Evolutionary conservation across 2,888 invertebrate species (phyloP).

Genomic region (Seira musarum): DNA sequence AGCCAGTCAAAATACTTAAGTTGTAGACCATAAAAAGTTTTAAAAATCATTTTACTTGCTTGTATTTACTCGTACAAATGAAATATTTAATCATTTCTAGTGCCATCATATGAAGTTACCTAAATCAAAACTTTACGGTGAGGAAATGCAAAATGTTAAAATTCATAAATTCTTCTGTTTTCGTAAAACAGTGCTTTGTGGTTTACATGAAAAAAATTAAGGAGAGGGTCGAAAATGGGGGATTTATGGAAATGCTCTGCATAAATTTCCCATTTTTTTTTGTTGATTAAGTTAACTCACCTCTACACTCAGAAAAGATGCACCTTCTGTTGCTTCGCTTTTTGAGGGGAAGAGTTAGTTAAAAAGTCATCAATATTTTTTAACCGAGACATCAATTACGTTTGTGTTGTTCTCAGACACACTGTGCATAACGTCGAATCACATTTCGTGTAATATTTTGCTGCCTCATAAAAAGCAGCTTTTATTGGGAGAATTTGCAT

Average conservation of each 20-base stretch:
- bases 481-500: constrained; percentile 8
- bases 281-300: constrained; percentile 43
- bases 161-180: neutral
- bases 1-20: too few relatives aligned
- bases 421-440: neutral
- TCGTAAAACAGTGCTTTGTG: neutral
- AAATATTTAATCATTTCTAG: too few relatives aligned
- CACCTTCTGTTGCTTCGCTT: neutral
- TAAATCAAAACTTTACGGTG: too few relatives aligned
- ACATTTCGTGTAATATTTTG: neutral
- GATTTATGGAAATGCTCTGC: constrained; percentile 51
- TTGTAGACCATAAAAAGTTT: too few relatives aligned
- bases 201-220: neutral
- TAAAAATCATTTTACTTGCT: too few relatives aligned
- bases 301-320: neutral
- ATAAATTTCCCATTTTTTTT: constrained; percentile 44
- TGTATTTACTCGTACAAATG: too few relatives aligned
- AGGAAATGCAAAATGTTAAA: neutral
- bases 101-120: too few relatives aligned
- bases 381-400: constrained; percentile 6
- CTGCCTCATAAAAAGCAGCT: constrained; percentile 15
- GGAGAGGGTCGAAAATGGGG: constrained; percentile 34
- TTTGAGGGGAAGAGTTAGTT: neutral
- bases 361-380: constrained; percentile 15
- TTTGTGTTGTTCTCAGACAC: neutral